Base-by-base conservation (phyloP, 2,113 vertebrate genomes). In the Crotalus viridis region DNA sequence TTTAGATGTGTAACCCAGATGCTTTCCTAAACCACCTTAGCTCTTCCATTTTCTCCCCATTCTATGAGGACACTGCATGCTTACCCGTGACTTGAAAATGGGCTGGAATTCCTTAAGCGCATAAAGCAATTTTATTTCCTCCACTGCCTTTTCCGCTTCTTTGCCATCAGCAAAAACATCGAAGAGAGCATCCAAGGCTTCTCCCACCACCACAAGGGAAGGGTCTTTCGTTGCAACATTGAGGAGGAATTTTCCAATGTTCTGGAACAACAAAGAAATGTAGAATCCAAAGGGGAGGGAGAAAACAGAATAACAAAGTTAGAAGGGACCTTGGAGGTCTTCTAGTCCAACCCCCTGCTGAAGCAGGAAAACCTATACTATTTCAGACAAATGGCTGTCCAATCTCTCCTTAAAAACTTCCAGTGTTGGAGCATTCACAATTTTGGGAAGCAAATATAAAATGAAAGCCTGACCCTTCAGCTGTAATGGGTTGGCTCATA, bases 151-250 rank as follows among this genome's bases (percentile, higher is more conserved):
- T 96, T 99, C 99, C 0, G 99, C 98, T 96, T 99, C 99, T 87
- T 97, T 95, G 12, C 99, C 99, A 87, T 99, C 99, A 3, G 99
- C 99, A 94, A 99, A 99, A 28, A 99, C 99, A 48, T 99, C 99
- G 92, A 99, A 98, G 95, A 99, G 96, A 52, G 99, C 99, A 87
- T 99, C 99, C 91, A 99, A 97, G 19, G 99, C 99, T 96, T 99
- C 99, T 74, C 99, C 99, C 5, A 98, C 98, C 51, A 99, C 99
- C 46, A 99, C 98, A 54, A 99, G 98, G 92, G 98, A 98, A 26
- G 97, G 46, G 21, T 99, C 99, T 95, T 96, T 99, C 13, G 97
- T 97, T 43, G 98, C 98, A 9, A 99, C 98, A 81, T 98, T 98
- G 74, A 99, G 98, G 94, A 99, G 98, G 89, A 98, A 99, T 89